phyloP scores from a whole-genome alignment of 2,888 invertebrate species.

The Hypolimnas misippus region DNA sequence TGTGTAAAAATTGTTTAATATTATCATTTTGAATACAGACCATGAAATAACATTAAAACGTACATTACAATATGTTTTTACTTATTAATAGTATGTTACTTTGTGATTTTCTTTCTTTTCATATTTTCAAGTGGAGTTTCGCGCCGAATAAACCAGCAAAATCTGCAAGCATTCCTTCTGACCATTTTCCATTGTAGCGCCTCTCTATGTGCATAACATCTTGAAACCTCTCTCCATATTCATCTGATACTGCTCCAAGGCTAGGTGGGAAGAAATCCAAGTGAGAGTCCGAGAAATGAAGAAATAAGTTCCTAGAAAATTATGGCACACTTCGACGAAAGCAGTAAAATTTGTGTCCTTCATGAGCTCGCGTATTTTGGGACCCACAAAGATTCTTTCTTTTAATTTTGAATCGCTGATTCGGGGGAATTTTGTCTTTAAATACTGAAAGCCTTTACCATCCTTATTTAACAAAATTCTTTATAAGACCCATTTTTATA shows the following conservation, averaged over 20 bases:
- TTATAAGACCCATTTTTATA: conserved; percentile 19
- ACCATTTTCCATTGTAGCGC: conserved; percentile 54
- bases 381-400: conserved; percentile 10
- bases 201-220: conserved; percentile 53
- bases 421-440: conserved; percentile 15
- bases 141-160: conserved; percentile 49
- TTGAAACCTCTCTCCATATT: conserved; percentile 56
- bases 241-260: conserved; percentile 43
- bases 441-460: conserved; percentile 5
- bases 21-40: too few species aligned
- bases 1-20: too few species aligned
- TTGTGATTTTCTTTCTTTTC: too few species aligned
- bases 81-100: too few species aligned
- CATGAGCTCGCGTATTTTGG: conserved; percentile 7
- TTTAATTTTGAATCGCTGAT: conserved; percentile 19
- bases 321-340: conserved; percentile 1
- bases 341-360: background rate
- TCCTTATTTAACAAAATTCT: conserved; percentile 22
- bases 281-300: conserved; percentile 28
- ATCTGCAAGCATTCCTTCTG: conserved; percentile 52
- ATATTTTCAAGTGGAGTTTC: background rate
- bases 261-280: conserved; percentile 6
- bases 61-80: too few species aligned
- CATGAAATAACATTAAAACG: too few species aligned
- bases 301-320: conserved; percentile 22